Evolutionary conservation across 2,888 invertebrate genomes (phyloP), one percentile per base, ranked within the genome.

Genomic region (Tinea trinotella): DNA sequence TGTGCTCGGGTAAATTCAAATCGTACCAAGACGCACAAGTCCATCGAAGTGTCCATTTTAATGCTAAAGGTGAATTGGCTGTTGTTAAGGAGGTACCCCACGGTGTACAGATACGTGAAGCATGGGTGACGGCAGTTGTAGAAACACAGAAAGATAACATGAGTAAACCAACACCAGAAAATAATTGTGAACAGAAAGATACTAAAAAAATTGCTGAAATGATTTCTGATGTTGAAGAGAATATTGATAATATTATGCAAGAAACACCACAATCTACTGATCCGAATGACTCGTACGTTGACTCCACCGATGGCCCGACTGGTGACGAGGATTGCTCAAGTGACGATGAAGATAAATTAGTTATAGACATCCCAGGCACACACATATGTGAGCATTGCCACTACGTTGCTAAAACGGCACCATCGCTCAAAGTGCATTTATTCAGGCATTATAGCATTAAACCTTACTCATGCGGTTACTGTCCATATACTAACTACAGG

Each of bases 381-480:
- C 12, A 35, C 12, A 13, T 12, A 40, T 7, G n/a, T 4, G 3
- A 87, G 87, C 55, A 64, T 58, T 87, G 87, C 60, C 57, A 60
- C 0, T 72, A 63, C 56, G 54, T 52, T 0, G 57, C 60, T 0
- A 62, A 59, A 53, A 59, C 65, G 48, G 40, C 55, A 3, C 60
- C 61, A 12, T 62, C 64, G 10, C 53, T 84, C n/a, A 68, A 66
- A 12, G 67, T 71, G 44, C 89, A 89, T 60, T 63, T 79, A 4
- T 63, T 78, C 24, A 65, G 72, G 2, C 89, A 89, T 62, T 87
- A 79, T 71, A 68, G 72, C 3, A 59, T 84, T 6, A 82, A 81
- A 56, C 81, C 87, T 0, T 82, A 64, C 56, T 61, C 60, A 0
- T 90, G 89, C 59, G 58, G 57, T 0, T 66, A 77, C 55, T 90